phyloP scores from a whole-genome alignment of 2,888 invertebrate genomes.

The Coecobrya sp. region DNA sequence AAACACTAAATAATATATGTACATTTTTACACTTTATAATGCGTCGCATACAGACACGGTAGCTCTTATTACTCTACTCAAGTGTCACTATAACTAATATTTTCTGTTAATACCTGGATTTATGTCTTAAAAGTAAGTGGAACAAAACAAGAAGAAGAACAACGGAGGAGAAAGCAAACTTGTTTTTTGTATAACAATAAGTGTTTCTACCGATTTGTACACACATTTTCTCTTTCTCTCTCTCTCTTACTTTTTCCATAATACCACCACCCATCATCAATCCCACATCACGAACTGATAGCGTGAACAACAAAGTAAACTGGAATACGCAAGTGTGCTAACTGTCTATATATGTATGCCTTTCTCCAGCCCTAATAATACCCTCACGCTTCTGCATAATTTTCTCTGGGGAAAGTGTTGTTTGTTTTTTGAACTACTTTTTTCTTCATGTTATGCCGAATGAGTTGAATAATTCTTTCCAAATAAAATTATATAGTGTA shows the following conservation, averaged over 20 bases:
- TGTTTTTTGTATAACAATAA: neutral
- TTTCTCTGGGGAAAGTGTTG: neutral
- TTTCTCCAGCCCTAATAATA: neutral
- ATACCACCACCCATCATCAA: neutral
- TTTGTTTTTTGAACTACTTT: neutral
- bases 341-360: neutral
- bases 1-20: neutral
- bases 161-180: conserved; percentile 13
- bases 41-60: neutral
- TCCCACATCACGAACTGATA: conserved; percentile 19
- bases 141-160: neutral
- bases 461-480: no score
- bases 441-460: no score
- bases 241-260: neutral
- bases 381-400: neutral
- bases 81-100: conserved; percentile 10
- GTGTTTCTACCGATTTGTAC: neutral
- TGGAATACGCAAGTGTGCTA: neutral
- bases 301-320: conserved; percentile 48
- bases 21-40: neutral
- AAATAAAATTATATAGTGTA: no score
- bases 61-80: neutral
- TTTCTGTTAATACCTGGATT: conserved; percentile 46
- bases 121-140: neutral
- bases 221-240: neutral